Base-by-base conservation (phyloP, 1,140 invertebrate genomes). In the Pseudomyrmex gracilis region DNA sequence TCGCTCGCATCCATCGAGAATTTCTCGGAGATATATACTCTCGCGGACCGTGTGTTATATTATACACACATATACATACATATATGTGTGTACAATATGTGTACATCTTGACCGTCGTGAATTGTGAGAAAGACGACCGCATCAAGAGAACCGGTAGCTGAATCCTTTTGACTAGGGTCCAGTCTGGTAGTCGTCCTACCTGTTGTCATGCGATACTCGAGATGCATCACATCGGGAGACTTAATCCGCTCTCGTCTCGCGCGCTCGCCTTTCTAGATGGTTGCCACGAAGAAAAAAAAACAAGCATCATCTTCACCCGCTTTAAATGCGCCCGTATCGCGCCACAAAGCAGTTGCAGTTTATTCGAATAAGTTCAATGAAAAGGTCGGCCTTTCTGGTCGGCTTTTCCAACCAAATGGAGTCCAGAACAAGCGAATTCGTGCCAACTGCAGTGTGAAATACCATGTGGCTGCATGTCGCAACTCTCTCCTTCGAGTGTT, bases 391-490 rank as follows among this genome's bases (percentile, higher is more conserved):
- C 70, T 47, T 58, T 13, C 66, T 17, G 22, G n/a, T 17, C 63
- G 61, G 43, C 22, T 80, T 80, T 61, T 70, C 66, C 53, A 9
- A 24, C 53, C 76, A 24, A 49, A 58, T 57, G 64, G 76, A 70
- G 20, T 8, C 15, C 53, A 5, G 22, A 43, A 61, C 53, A 53
- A 60, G 15, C 45, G 82, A 53, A 87, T 90, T 88, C 88, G 86
- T 68, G 82, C 63, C 86, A 90, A 91, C 83, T 88, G 87, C 90
- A 90, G 89, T 89, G 90, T 90, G 80, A 90, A 90, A 90, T 89
- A 78, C 85, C 89, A 87, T 90, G 86, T 88, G 83, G 82, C 66
- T 66, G 53, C 71, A 53, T 68, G 83, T 67, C 82, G 84, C 82
- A 85, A 78, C 71, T 12, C 17, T 86, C 85, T 63, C 78, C 67